Conservation (phyloP, 2,888 invertebrate genomes). For the Drosophila greeni region DNA sequence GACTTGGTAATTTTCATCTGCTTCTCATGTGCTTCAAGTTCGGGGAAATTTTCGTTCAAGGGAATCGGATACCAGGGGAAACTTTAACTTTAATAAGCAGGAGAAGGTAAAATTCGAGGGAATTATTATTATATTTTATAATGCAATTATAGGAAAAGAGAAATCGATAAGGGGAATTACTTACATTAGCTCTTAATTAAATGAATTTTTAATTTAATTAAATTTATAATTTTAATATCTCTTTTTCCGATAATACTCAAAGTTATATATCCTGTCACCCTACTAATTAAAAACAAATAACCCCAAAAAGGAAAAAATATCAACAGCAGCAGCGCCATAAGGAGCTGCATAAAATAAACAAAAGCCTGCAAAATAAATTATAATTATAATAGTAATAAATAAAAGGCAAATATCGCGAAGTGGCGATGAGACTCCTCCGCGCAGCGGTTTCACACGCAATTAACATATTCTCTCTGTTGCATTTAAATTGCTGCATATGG, state of each 20-base stretch:
- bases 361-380: constrained; percentile 39
- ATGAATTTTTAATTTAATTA: too few species aligned
- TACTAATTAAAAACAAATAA: constrained; percentile 28
- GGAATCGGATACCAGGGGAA: constrained; percentile 5
- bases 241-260: neutral
- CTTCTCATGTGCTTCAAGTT: constrained; percentile 18
- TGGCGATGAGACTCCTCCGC: constrained; percentile 61
- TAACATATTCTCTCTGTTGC: constrained; percentile 71
- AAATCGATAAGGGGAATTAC: too few species aligned
- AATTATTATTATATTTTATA: too few species aligned
- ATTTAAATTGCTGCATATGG: constrained; percentile 67
- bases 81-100: neutral
- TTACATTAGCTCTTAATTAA: neutral
- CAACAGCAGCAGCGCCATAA: constrained; percentile 1
- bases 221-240: neutral
- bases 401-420: constrained; percentile 41
- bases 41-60: constrained; percentile 3
- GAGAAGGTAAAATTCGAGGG: too few species aligned
- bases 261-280: neutral
- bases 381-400: constrained; percentile 66
- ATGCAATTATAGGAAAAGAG: too few species aligned
- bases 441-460: constrained; percentile 72
- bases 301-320: neutral
- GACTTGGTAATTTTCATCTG: constrained; percentile 24
- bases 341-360: constrained; percentile 16